Percentiles rank a stretch among this genome's conserved stretches.
Evolutionary conservation across 2,797 vertebrate genomes (phyloP).

Genomic region (Dermochelys coriacea): DNA sequence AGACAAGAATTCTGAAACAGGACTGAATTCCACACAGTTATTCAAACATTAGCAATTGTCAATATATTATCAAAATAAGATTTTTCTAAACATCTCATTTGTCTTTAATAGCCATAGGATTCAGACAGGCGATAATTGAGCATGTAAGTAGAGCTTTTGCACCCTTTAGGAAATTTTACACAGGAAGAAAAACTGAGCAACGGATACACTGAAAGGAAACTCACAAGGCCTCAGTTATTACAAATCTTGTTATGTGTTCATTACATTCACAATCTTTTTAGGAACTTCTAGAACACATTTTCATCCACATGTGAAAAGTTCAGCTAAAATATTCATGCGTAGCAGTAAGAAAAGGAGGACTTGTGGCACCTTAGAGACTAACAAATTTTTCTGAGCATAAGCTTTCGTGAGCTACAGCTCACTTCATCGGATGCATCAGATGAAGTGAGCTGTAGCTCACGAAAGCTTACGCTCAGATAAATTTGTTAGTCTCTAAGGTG

Average conservation of each 20-base stretch:
- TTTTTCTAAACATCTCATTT: not conserved
- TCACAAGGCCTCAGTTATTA: not conserved
- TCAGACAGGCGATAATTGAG: not conserved
- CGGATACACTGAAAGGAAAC: accelerated
- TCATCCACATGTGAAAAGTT: accelerated
- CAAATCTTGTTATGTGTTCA: not conserved
- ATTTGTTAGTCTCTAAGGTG: too few relatives aligned
- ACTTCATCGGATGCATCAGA: too few relatives aligned
- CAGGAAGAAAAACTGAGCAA: not conserved
- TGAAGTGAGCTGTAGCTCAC: too few relatives aligned
- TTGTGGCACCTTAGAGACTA: too few relatives aligned
- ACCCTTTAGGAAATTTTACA: not conserved
- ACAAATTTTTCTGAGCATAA: too few relatives aligned
- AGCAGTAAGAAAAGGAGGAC: too few relatives aligned
- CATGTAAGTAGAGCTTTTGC: not conserved
- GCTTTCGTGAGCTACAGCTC: too few relatives aligned
- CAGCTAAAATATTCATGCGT: not conserved
- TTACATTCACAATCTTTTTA: accelerated
- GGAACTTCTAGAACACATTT: not conserved
- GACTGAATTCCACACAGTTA: not conserved
- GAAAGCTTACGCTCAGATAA: too few relatives aligned
- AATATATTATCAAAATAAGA: not conserved
- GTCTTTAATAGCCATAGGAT: not conserved
- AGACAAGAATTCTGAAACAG: too few relatives aligned
- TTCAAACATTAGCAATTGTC: not conserved